Base-by-base conservation (phyloP, 2,797 vertebrate species). In the Phalloptychus januarius region DNA sequence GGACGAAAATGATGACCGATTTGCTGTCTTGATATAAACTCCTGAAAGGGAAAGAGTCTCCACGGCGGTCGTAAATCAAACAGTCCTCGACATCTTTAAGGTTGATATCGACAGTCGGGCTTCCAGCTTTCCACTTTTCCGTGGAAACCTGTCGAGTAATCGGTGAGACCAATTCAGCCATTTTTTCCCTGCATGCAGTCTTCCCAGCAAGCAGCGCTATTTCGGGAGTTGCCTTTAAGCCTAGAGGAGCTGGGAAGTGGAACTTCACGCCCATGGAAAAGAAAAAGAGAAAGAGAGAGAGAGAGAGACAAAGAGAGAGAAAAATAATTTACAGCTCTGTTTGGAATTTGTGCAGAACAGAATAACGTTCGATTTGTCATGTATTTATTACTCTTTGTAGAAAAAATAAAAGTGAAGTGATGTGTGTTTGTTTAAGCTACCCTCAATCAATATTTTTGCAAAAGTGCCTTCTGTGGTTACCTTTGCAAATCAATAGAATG, bases 1-100 rank as follows among this genome's bases (percentile, higher is more conserved):
- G 94, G 75, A 98, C 96, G 75, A 99, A 98, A 71, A 99, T 82
- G 76, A 98, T 90, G 79, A 99, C 91, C 0, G 97, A 91, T 84
- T 95, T 97, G 74, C 91, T 95, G 81, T 96, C 93, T 67, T 91
- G 75, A 83, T 96, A 97, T 80, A 99, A 91, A 48, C 85, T 89
- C 84, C 91, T 93, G 88, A 99, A 97, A 0, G 89, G 88, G 36
- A 94, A 0, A 50, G 75, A 79, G 25, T 77, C 83, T 20, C 97
- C 97, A 1, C 86, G 79, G 0, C 91, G 92, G 83, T 97, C 96
- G 88, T 94, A 93, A 80, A 98, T 84, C 0, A 89, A 85, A 79
- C 96, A 95, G 31, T 92, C 92, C 11, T 95, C 94, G 2, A 96
- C 95, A 0, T 94, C 92, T 50, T 77, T 86, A 1, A 95, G 85